Percentiles rank a stretch among this genome's conserved stretches.
phyloP scores from a whole-genome alignment of 1,140 invertebrate genomes.

The Heliconius eleuchia region DNA sequence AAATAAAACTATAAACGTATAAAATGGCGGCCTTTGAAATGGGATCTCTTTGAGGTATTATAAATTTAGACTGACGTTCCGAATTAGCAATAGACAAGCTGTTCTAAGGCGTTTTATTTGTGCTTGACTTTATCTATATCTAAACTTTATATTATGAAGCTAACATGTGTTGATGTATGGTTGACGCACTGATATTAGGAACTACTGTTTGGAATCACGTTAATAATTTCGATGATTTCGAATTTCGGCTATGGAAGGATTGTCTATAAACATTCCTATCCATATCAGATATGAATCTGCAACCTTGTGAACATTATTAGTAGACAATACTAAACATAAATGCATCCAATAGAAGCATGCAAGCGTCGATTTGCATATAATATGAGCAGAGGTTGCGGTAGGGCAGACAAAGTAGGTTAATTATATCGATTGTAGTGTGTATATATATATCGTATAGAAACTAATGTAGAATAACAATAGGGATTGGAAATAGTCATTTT shows the following conservation, averaged over 20 bases:
- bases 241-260: not conserved
- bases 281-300: not conserved
- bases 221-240: too few species aligned
- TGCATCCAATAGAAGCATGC: not conserved
- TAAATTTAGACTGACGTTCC: not conserved
- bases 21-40: conserved; percentile 1
- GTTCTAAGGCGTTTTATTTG: not conserved
- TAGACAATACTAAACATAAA: not conserved
- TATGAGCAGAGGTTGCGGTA: conserved; percentile 17
- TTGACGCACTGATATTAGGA: too few species aligned
- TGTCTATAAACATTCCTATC: not conserved
- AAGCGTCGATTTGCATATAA: conserved; percentile 20
- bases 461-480: not conserved
- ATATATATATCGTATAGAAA: not conserved
- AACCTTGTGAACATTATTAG: not conserved
- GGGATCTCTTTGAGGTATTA: not conserved
- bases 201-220: too few species aligned
- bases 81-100: not conserved
- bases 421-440: not conserved
- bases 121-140: not conserved
- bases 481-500: not conserved
- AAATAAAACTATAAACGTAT: conserved; percentile 4
- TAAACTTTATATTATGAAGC: too few species aligned
- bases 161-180: too few species aligned
- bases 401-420: conserved; percentile 20